Evolutionary conservation across 2,113 vertebrate genomes (phyloP), one percentile per base, ranked within the genome.

Genomic region (Cygnus atratus): DNA sequence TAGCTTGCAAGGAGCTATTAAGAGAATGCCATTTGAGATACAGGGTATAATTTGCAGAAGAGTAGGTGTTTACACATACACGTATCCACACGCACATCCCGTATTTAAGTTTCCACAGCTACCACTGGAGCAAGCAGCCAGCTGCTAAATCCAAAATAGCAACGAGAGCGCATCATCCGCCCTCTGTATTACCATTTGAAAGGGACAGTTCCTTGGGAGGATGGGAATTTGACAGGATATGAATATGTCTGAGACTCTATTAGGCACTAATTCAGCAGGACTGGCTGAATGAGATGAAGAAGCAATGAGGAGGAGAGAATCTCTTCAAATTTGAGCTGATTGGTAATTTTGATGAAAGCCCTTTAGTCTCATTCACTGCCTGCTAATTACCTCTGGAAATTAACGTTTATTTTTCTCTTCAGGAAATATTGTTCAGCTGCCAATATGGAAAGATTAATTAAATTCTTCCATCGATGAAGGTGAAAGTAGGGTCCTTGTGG

Each of bases 161-260:
- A 95, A 88, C 0, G 83, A 61, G 44, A 28, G 62, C 90, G 87
- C 93, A 94, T 95, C 95, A 93, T 82, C 81, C 90, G 87, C 95
- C 95, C 95, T 96, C 92, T 72, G 71, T 88, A 96, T 97, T 96
- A 96, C 94, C 96, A 97, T 96, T 96, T 97, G 92, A 97, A 97
- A 97, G 88, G 96, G 93, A 92, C 93, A 76, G 86, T 91, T 97
- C 93, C 92, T 94, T 84, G 88, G 95, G 93, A 96, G 88, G 93
- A 94, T 87, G 95, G 92, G 84, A 92, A 90, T 96, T 92, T 96
- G 96, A 96, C 93, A 97, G 95, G 92, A 95, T 97, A 97, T 96
- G 96, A 96, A 96, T 97, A 94, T 96, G 92, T 96, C 93, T 96
- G 96, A 96, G 90, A 76, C 86, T 94, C 95, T 95, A 96, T 96